phyloP scores from a whole-genome alignment of 2,797 vertebrate species.

The Hapalemur alaotrensis region DNA sequence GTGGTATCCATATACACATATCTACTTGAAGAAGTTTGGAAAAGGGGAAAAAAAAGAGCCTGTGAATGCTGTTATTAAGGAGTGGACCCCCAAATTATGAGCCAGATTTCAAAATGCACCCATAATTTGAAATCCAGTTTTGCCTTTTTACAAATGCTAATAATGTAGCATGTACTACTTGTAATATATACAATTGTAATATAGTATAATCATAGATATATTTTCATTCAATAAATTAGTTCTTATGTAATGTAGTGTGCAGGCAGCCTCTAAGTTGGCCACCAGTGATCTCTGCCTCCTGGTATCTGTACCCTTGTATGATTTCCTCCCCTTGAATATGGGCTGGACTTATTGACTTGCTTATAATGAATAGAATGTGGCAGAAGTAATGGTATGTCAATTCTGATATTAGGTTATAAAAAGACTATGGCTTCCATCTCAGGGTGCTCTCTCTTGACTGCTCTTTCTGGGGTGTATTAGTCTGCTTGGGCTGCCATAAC shows the following conservation, averaged over 20 bases:
- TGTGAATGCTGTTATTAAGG: slow-evolving; percentile 16
- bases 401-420: slow-evolving; percentile 14
- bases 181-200: not conserved
- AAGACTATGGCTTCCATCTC: not conserved
- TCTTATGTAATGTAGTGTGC: not conserved
- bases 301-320: not conserved
- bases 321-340: slow-evolving; percentile 9
- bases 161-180: not conserved
- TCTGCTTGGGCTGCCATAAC: not conserved
- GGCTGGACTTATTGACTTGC: not conserved
- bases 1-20: not conserved
- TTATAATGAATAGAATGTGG: slow-evolving; percentile 15
- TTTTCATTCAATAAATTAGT: slow-evolving; percentile 17
- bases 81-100: not conserved
- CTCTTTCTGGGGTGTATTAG: not conserved
- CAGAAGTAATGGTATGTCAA: not conserved
- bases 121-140: slow-evolving; percentile 27
- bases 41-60: not conserved
- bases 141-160: slow-evolving; percentile 10
- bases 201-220: not conserved
- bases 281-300: not conserved
- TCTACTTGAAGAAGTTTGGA: slow-evolving; percentile 10
- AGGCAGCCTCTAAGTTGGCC: not conserved
- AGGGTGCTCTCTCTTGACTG: not conserved
- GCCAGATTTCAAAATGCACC: slow-evolving; percentile 29